phyloP scores from a whole-genome alignment of 2,797 vertebrate species.

The Mormyrops attenuatus region DNA sequence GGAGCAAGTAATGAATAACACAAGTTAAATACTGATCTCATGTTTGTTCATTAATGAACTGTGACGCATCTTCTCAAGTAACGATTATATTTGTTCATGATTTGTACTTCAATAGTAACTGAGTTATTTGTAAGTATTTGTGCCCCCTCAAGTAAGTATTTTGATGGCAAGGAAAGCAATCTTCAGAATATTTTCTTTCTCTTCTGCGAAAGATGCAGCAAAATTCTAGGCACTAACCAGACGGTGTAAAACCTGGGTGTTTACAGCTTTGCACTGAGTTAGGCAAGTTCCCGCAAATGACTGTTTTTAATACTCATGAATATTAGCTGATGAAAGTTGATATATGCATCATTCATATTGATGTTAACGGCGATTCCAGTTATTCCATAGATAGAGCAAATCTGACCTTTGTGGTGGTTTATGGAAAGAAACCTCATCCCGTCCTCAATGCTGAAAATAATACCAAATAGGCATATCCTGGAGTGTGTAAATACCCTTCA shows the following conservation, averaged over 20 bases:
- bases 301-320: not conserved
- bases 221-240: constrained; percentile 1
- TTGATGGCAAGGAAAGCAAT: not conserved
- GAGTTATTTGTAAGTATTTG: not conserved
- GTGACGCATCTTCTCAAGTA: not conserved
- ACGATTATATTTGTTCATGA: not conserved
- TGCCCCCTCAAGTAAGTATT: not conserved
- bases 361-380: not conserved
- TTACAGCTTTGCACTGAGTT: not conserved
- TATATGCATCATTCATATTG: not conserved
- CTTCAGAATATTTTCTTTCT: not conserved
- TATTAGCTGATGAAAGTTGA: not conserved
- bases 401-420: not conserved
- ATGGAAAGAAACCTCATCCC: not conserved
- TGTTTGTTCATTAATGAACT: not conserved
- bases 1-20: not conserved
- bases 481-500: not conserved
- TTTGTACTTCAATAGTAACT: not conserved
- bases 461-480: not conserved
- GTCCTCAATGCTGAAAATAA: not conserved
- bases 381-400: not conserved
- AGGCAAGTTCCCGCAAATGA: not conserved
- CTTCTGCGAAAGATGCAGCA: not conserved
- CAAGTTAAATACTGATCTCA: not conserved
- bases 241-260: not conserved